Base-by-base conservation (phyloP, 1,140 invertebrate species). In the Pteromalus puparum region DNA sequence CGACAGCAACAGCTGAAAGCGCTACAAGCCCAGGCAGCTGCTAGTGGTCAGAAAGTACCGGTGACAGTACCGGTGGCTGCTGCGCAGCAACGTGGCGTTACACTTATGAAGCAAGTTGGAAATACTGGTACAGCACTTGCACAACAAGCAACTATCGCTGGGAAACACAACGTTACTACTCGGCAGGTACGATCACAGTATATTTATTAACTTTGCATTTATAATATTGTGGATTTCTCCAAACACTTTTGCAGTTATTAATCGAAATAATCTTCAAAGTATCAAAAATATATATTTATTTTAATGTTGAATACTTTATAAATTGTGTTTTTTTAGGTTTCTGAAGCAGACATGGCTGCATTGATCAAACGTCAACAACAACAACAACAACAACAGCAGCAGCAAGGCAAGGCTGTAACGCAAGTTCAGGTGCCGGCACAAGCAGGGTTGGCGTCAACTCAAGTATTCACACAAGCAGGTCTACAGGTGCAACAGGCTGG, bases 301-400 rank as follows among this genome's bases (percentile, higher is more conserved):
- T 42, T 7, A 34, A 42, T 18, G 7, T 48, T 24, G 13, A 46
- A 26, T 24, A 21, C 30, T 70, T 24, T 26, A 28, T 24, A 24
- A 67, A 24, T 79, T 81, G 61, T 38, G 67, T 12, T 82, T 61
- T 61, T 1, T 12, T 12, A 85, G 21, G 94, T 96, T 2, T 94
- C 95, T 0, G 95, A 96, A 26, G 93, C 94, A 28, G 96, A 97
- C 89, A 95, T 97, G 93, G 94, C 95, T 13, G 94, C 96, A 13
- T 85, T 97, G 24, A 90, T 97, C 0, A 87, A 95, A 53, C 93
- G 95, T 68, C n/a, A n/a, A n/a, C n/a, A n/a, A n/a, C n/a, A n/a
- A n/a, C n/a, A n/a, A 34, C 93, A 94, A 46, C 94, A 94, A 82
- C 94, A 95, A 67, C 93, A 95, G 74, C 93, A 94, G 61, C 94